Evolutionary conservation across 2,113 vertebrate genomes (phyloP), one percentile per base, ranked within the genome.

Genomic region (Erythrolamprus reginae): DNA sequence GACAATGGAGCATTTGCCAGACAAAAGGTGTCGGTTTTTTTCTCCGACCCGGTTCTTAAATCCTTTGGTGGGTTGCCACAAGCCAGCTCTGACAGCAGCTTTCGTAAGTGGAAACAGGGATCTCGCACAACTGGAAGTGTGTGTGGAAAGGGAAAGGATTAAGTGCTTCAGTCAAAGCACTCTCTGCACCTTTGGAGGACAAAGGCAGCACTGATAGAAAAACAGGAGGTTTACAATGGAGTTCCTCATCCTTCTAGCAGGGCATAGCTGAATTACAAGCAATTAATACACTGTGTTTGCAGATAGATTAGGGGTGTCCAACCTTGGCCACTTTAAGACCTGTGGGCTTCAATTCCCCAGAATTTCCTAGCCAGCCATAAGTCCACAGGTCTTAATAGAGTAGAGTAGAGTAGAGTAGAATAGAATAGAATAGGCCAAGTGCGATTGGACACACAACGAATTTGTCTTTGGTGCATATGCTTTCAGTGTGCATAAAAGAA

Each of bases 21-120:
- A 90, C 93, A 91, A 92, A 86, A 89, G 48, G 55, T 38, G 61
- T 1, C 84, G 61, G 56, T 91, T 56, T 91, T 47, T 86, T 88
- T n/a, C n/a, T n/a, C n/a, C 52, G 10, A 42, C 33, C 17, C 2
- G 15, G 51, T 83, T 90, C 61, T 2, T 50, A 48, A 85, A 53
- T 58, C 19, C 47, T 10, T n/a, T 3, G 47, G 50, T 58, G 26
- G 42, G 33, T 48, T 70, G 88, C n/a, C 23, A 38, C 84, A 86
- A 86, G 84, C 58, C 89, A 52, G 48, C 48, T 52, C 15, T 70
- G 84, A 90, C 84, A 86, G 70, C n/a, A 55, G 13, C 86, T 58
- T 45, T 90, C 42, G 13, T 83, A 84, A 88, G 53, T 33, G 42
- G 47, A 65, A 61, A 88, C n/a, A 87, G 42, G 53, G 77, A 91